These are phyloP conservation scores for Cyphomyrmex costatus DNA, from an alignment of 1,140 invertebrate species.

Conservation along the genomic window DNA sequence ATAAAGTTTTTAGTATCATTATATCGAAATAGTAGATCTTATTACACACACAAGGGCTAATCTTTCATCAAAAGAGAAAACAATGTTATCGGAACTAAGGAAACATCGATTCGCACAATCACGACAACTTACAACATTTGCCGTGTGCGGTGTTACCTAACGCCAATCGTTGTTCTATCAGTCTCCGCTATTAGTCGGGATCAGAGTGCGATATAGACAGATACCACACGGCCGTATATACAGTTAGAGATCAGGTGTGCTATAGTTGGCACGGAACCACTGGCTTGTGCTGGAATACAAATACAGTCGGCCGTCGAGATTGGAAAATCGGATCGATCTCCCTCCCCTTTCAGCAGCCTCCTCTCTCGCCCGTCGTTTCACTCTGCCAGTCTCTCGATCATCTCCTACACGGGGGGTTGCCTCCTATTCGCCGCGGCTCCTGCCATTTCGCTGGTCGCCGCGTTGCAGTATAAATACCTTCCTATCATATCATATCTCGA, in stretches of 20 bases:
- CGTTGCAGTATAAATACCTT: constrained; percentile 74
- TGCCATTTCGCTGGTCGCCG: constrained; percentile 38
- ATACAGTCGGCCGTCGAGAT: constrained; percentile 80
- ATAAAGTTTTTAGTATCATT: neutral
- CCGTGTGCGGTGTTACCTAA: constrained; percentile 55
- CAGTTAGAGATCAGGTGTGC: constrained; percentile 59
- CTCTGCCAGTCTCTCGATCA: constrained; percentile 49
- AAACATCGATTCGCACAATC: constrained; percentile 55
- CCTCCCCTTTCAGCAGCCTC: constrained; percentile 48
- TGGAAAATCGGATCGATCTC: constrained; percentile 84
- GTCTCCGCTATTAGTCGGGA: constrained; percentile 32
- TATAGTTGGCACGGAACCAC: constrained; percentile 58
- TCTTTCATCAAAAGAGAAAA: neutral
- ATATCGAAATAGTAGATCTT: neutral
- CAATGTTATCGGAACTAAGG: constrained; percentile 43
- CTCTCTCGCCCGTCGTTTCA: constrained; percentile 46
- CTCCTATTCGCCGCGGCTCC: constrained; percentile 49
- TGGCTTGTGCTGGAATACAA: constrained; percentile 78
- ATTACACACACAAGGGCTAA: neutral
- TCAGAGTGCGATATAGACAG: constrained; percentile 54
- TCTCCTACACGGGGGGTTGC: constrained; percentile 49
- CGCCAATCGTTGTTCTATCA: constrained; percentile 55
- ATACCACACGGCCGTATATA: constrained; percentile 59
- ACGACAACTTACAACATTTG: constrained; percentile 69
- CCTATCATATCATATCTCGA: constrained; percentile 75